These are phyloP conservation scores for Poecilia velifera DNA, from an alignment of 2,797 vertebrate species.

Conservation along the genomic window DNA sequence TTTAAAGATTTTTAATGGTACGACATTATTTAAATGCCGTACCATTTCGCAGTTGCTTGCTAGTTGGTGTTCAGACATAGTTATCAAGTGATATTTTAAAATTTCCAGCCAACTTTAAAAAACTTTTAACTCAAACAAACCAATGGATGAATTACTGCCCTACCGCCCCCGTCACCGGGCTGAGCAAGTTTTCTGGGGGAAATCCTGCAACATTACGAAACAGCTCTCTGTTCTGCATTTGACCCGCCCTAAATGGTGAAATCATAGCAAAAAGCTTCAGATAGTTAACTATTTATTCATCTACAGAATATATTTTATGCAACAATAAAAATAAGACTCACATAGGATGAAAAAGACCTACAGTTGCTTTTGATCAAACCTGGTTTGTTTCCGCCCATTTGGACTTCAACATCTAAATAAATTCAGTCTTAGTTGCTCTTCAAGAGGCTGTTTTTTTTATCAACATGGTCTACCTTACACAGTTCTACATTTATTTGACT, in stretches of 20 bases:
- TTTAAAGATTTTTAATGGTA: too few relatives aligned
- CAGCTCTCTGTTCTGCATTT: neutral
- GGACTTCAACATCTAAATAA: neutral
- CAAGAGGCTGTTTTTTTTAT: neutral
- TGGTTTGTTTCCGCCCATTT: neutral
- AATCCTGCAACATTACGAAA: neutral
- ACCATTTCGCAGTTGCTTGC: too few relatives aligned
- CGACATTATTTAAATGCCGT: too few relatives aligned
- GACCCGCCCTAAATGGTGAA: neutral
- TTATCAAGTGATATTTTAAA: too few relatives aligned
- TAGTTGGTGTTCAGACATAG: too few relatives aligned
- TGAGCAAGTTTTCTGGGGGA: too few relatives aligned
- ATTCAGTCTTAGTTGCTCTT: too few relatives aligned
- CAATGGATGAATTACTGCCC: too few relatives aligned
- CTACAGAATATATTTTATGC: neutral
- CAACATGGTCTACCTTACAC: neutral
- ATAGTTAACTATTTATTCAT: neutral
- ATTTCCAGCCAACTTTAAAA: too few relatives aligned
- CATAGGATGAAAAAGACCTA: neutral
- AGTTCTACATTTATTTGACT: neutral
- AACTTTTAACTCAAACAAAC: too few relatives aligned
- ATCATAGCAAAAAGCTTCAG: neutral
- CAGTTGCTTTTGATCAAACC: neutral
- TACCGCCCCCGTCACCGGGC: too few relatives aligned
- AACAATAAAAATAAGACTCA: neutral